Base-by-base conservation (phyloP, 2,113 vertebrate genomes). In the Mesembrinibis cayennensis region DNA sequence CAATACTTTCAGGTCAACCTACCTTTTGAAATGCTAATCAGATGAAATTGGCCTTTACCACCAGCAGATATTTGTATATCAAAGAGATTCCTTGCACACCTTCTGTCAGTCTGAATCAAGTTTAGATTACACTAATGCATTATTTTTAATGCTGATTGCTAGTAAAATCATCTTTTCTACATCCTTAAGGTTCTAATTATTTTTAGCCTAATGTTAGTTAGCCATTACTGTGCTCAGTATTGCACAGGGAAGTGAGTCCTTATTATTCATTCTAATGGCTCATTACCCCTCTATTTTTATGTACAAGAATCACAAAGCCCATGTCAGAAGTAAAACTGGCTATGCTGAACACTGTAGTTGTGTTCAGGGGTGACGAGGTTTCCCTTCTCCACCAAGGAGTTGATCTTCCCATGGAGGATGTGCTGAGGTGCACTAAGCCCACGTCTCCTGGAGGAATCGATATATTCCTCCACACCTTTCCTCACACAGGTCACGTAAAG, bases 1-100 rank as follows among this genome's bases (percentile, higher is more conserved):
- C 87, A 73, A 7, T 58, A 50, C 58, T 97, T 97, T 95, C 94
- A 97, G 94, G 91, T 96, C 93, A 91, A 73, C 49, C n/a, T 95
- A 38, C 63, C 45, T 91, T 97, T 96, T 97, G 96, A 97, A 97
- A 94, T 96, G 95, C 73, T 95, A 97, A 97, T 96, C 67, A 90
- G 70, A 30, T 85, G 16, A 82, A 85, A 90, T 81, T 86, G 67
- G 89, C 74, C 82, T 95, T 93, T 86, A 93, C 53, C 74, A 95
- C 84, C 50, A 62, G 87, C 58, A 83, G 62, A 80, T 93, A 95
- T 94, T 94, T 96, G 93, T 96, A 96, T 94, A 97, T 96, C 95
- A 97, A 97, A 96, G 78, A 91, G 74, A 53, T 34, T 78, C 66
- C 55, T 55, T 93, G 50, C 47, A 90, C 78, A 76, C 16, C 77